phyloP scores from a whole-genome alignment of 2,797 vertebrate genomes.

The Schizopygopsis malacanthus region DNA sequence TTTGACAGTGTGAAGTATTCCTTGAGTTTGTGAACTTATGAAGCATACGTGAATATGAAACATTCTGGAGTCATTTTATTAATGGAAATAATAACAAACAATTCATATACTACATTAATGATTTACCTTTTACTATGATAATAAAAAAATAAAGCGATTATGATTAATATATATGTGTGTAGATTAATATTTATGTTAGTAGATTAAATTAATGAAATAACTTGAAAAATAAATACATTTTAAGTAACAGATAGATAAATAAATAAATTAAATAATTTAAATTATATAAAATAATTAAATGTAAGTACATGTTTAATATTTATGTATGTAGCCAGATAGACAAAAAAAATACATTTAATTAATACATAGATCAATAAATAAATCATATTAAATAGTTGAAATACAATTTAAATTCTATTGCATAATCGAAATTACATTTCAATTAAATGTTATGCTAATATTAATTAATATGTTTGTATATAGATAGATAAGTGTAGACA shows the following conservation, averaged over 20 bases:
- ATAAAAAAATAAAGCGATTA: not conserved
- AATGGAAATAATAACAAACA: not conserved
- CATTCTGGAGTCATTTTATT: not conserved
- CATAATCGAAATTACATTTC: too few relatives aligned
- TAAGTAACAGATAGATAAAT: not conserved
- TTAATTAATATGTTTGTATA: too few relatives aligned
- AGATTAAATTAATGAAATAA: not conserved
- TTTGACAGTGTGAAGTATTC: not conserved
- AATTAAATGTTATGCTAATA: too few relatives aligned
- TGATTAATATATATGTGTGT: not conserved
- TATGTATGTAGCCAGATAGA: not conserved
- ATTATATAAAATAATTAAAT: too few relatives aligned
- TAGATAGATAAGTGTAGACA: too few relatives aligned
- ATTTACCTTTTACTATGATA: not conserved
- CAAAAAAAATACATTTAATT: not conserved
- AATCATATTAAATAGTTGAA: too few relatives aligned
- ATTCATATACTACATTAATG: not conserved
- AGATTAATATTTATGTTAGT: not conserved
- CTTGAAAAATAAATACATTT: not conserved
- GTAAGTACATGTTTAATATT: not conserved
- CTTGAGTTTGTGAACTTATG: not conserved
- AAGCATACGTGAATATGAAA: not conserved
- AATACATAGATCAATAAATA: not conserved
- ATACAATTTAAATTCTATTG: too few relatives aligned
- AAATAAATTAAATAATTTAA: not conserved